phyloP scores from a whole-genome alignment of 2,797 vertebrate species.

The Alectoris magna region DNA sequence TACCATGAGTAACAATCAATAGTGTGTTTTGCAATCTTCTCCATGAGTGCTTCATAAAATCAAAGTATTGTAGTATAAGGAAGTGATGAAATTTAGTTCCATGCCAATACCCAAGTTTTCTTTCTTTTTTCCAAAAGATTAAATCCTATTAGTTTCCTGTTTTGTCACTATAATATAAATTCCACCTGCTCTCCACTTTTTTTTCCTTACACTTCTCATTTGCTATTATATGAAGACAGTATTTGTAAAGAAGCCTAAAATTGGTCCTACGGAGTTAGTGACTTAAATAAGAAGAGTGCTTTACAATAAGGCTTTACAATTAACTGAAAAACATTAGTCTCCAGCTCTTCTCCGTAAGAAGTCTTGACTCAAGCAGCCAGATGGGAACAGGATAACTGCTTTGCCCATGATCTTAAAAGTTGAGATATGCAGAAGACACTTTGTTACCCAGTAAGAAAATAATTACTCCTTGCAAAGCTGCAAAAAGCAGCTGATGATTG shows the following conservation, averaged over 20 bases:
- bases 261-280: background rate
- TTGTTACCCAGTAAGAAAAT: background rate
- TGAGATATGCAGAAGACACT: background rate
- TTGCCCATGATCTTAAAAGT: background rate
- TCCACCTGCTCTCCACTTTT: background rate
- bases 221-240: background rate
- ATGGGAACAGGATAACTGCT: background rate
- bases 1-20: background rate
- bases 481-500: background rate
- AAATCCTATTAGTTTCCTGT: background rate
- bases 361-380: background rate
- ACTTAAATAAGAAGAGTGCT: background rate
- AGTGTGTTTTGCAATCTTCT: background rate
- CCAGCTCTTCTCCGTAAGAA: background rate
- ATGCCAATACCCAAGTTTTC: background rate
- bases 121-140: background rate
- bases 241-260: background rate
- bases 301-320: background rate
- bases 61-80: background rate
- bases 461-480: background rate
- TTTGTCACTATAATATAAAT: background rate
- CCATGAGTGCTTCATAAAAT: background rate
- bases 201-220: background rate
- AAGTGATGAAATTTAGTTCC: background rate
- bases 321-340: background rate